A percentile compares a stretch with the other conserved stretches of the same genome.
Evolutionary conservation across 2,888 invertebrate genomes (phyloP).

Genomic region (Smittia sp.): DNA sequence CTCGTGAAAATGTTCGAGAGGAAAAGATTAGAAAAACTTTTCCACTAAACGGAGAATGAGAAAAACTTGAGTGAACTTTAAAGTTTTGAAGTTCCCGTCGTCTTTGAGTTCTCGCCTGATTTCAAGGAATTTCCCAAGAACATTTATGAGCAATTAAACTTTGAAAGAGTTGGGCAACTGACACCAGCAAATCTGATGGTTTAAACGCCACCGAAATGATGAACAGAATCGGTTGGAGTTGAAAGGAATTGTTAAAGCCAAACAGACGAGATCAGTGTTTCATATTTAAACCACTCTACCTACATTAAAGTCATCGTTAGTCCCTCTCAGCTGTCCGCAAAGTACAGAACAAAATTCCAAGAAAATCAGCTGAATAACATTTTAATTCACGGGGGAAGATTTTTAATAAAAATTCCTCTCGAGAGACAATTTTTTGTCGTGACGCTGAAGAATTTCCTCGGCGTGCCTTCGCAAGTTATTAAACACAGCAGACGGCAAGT

Average conservation of each 20-base stretch:
- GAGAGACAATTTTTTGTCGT: neutral
- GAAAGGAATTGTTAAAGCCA: too few species aligned
- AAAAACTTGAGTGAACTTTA: neutral
- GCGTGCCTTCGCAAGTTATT: neutral
- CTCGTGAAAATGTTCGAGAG: neutral
- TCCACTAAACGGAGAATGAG: neutral
- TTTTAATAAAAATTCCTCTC: conserved; percentile 30
- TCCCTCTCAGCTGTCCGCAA: too few species aligned
- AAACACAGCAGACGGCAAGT: neutral
- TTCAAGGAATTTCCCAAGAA: too few species aligned
- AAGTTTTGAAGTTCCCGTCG: neutral
- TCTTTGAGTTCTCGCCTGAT: too few species aligned
- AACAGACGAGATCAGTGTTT: too few species aligned
- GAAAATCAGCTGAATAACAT: too few species aligned
- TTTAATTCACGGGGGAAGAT: conserved; percentile 16
- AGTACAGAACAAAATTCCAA: too few species aligned
- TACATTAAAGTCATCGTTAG: too few species aligned
- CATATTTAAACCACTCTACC: too few species aligned
- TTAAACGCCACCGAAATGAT: too few species aligned
- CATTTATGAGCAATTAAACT: neutral
- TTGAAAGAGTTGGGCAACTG: neutral
- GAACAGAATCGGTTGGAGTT: too few species aligned
- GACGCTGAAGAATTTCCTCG: neutral
- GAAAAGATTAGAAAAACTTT: conserved; percentile 10
- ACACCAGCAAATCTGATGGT: too few species aligned